Conservation (phyloP, 1,140 invertebrate genomes). For the Harpegnathos saltator region DNA sequence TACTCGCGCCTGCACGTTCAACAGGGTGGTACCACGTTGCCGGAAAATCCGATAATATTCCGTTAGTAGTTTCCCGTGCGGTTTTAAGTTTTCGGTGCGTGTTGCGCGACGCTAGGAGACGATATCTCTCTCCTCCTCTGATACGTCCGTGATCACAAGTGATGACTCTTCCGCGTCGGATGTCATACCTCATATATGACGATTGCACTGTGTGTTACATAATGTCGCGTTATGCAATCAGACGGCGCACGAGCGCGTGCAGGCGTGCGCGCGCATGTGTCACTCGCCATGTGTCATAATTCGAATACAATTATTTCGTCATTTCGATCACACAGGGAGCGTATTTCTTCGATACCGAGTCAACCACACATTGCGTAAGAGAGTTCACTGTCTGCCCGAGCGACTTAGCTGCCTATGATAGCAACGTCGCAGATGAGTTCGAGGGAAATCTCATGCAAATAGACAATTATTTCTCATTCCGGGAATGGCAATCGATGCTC, state of each 20-base stretch:
- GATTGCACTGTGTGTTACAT: background rate
- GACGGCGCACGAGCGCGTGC: too few relatives aligned
- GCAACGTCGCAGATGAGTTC: background rate
- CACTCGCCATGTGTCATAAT: background rate
- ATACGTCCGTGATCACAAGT: background rate
- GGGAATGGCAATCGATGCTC: background rate
- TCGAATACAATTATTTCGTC: background rate
- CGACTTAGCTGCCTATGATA: background rate
- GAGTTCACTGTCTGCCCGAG: background rate
- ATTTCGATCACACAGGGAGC: background rate
- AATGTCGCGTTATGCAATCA: background rate
- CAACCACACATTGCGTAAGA: background rate
- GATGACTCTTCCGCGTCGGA: background rate
- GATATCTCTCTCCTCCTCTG: background rate
- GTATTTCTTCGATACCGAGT: background rate
- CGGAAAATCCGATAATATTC: slow-evolving; percentile 68
- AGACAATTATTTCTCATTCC: slow-evolving; percentile 17
- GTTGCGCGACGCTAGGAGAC: slow-evolving; percentile 2
- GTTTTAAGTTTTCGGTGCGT: slow-evolving; percentile 53
- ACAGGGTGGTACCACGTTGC: slow-evolving; percentile 75
- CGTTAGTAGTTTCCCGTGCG: slow-evolving; percentile 52
- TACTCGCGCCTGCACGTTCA: slow-evolving; percentile 77
- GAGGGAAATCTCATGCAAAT: background rate
- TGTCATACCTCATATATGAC: background rate
- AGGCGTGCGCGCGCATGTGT: too few relatives aligned